phyloP scores from a whole-genome alignment of 1,140 invertebrate species.

The Drosophila repletoides region DNA sequence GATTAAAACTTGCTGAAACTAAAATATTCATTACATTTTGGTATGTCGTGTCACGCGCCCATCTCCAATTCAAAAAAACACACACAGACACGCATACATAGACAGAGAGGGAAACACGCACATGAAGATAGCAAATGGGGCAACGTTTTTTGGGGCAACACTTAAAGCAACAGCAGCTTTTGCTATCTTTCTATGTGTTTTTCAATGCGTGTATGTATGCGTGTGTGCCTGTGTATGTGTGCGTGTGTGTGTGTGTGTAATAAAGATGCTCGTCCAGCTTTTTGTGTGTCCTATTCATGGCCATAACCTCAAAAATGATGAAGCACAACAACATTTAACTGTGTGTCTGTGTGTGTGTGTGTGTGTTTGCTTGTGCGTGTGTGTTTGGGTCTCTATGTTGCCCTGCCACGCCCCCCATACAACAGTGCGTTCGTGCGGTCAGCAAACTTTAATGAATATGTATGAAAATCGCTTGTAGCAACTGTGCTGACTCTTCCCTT shows the following conservation, averaged over 20 bases:
- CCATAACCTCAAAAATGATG: conserved; percentile 75
- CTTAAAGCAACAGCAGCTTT: conserved; percentile 43
- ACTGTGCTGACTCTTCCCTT: conserved; percentile 14
- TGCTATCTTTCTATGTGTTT: conserved; percentile 20
- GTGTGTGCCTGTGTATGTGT: neutral
- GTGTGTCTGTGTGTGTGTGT: conserved; percentile 29
- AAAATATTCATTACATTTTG: too few species aligned
- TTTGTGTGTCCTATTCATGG: conserved; percentile 28
- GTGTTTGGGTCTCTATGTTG: conserved; percentile 1
- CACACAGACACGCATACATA: conserved; percentile 12
- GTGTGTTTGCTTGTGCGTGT: conserved; percentile 26
- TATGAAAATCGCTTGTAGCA: conserved; percentile 74
- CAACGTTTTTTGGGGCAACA: conserved; percentile 51
- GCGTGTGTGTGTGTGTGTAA: conserved; percentile 35
- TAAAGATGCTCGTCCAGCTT: conserved; percentile 59
- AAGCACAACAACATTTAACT: conserved; percentile 53
- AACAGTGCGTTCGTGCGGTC: conserved; percentile 66
- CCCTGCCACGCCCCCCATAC: neutral
- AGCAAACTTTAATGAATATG: conserved; percentile 81
- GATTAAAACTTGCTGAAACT: too few species aligned
- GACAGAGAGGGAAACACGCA: conserved; percentile 14
- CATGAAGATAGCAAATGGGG: conserved; percentile 43
- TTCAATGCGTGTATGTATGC: conserved; percentile 4
- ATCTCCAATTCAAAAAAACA: too few species aligned
- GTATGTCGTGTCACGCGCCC: too few species aligned